Evolutionary conservation across 2,888 invertebrate genomes (phyloP).

Genomic region (Anorthoa munda): DNA sequence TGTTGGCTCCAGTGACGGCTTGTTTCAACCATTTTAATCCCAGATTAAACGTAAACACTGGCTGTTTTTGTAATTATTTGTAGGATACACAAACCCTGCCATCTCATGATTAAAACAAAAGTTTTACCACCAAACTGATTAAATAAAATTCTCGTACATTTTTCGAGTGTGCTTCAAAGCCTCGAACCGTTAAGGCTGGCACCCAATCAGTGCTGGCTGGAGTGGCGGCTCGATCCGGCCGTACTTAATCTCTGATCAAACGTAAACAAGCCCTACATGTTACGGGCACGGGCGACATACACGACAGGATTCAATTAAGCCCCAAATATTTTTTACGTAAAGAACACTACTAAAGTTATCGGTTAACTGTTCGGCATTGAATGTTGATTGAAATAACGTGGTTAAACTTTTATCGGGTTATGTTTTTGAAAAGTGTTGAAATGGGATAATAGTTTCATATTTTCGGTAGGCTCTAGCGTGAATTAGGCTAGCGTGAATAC

Average conservation of each 20-base stretch:
- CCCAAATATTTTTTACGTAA: conserved; percentile 51
- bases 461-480: neutral
- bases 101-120: conserved; percentile 38
- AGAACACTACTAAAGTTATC: conserved; percentile 27
- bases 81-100: neutral
- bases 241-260: conserved; percentile 70
- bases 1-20: conserved; percentile 47
- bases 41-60: conserved; percentile 62
- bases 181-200: conserved; percentile 49
- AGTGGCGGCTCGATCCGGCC: conserved; percentile 65
- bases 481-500: no score
- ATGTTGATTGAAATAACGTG: conserved; percentile 33
- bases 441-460: neutral
- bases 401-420: conserved; percentile 11
- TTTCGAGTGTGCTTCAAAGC: conserved; percentile 46
- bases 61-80: conserved; percentile 19
- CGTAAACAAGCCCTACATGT: conserved; percentile 55
- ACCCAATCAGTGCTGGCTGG: conserved; percentile 63
- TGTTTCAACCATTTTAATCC: conserved; percentile 59
- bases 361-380: conserved; percentile 11
- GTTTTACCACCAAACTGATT: conserved; percentile 11
- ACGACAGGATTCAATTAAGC: conserved; percentile 62
- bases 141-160: conserved; percentile 50
- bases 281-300: conserved; percentile 28
- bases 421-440: neutral